Base-by-base conservation (phyloP, 2,888 invertebrate species). In the Apoderus coryli region DNA sequence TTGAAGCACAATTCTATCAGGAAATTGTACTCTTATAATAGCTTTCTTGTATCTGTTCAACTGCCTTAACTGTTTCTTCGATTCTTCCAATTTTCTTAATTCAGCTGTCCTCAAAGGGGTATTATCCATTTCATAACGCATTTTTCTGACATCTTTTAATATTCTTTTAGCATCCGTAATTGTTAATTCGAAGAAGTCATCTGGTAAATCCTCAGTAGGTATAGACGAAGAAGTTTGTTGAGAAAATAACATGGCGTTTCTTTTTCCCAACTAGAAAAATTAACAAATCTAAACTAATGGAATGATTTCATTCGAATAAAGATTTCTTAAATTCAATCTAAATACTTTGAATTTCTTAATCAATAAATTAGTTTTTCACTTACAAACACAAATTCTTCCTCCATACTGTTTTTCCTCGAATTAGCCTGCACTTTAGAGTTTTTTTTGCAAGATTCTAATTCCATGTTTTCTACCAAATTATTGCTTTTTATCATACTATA, bases 121-220 rank as follows among this genome's bases (percentile, higher is more conserved):
- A 34, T 82, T 75, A 49, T 81, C 80, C 32, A 76, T 51, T 30
- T 69, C 68, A 15, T 67, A 54, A 3, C 75, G 57, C 22, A 64
- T 63, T 46, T 70, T 69, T 47, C 75, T 77, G 16, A 84, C 64
- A 48, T 88, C 85, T 30, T 70, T 64, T 32, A 82, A 65, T 33
- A 92, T 63, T 49, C 65, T 66, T 46, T 72, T 74, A 1, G 86
- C 74, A 63, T 93, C 93, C 33, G 76, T 71, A 24, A 84, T 66
- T 2, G 84, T 84, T 23, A 90, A 57, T 38, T 89, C 82, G 54
- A 81, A 93, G 56, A 92, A 93, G 28, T 81, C 80, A 56, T 92
- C 89, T 1, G 81, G 77, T 19, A 79, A 57, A 32, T 86, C 81
- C 29, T 78, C 76, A 40, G 74, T 67, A 15, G 67, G 66, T 33